Conservation (phyloP, 2,888 invertebrate genomes). For the Mimumesa dahlbomi region DNA sequence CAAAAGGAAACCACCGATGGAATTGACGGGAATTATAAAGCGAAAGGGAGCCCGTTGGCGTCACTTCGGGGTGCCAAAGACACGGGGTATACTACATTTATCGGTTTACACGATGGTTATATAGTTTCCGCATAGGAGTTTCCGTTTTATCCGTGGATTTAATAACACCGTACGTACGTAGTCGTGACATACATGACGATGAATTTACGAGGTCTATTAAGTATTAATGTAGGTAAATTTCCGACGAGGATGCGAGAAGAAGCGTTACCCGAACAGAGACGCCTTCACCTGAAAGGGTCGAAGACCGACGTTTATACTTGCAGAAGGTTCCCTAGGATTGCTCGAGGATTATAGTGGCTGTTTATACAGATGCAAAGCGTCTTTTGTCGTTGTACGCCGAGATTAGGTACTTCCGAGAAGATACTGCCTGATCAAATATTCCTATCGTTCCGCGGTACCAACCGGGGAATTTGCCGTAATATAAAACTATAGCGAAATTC, state of each 20-base stretch:
- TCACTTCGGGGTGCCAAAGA: slow-evolving; percentile 22
- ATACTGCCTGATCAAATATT: slow-evolving; percentile 1
- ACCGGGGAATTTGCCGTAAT: too few species aligned
- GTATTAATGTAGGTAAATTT: slow-evolving; percentile 53
- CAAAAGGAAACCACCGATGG: too few species aligned
- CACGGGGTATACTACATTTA: slow-evolving; percentile 24
- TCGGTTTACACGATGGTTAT: slow-evolving; percentile 30
- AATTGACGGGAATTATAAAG: slow-evolving; percentile 42
- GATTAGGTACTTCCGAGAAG: neutral
- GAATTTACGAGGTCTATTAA: slow-evolving; percentile 54
- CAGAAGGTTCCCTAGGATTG: slow-evolving; percentile 16
- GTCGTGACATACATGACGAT: slow-evolving; percentile 38
- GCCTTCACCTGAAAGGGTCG: neutral
- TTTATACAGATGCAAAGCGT: slow-evolving; percentile 7
- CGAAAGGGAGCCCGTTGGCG: slow-evolving; percentile 37
- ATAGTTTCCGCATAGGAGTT: neutral
- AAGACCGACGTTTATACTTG: slow-evolving; percentile 6
- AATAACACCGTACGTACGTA: slow-evolving; percentile 18
- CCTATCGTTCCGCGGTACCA: too few species aligned
- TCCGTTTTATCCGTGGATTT: slow-evolving; percentile 23
- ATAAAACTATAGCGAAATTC: too few species aligned
- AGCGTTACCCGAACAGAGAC: slow-evolving; percentile 11
- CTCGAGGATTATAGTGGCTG: slow-evolving; percentile 18
- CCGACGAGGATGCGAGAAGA: slow-evolving; percentile 5
- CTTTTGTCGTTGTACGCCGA: neutral